Evolutionary conservation across 1,140 invertebrate genomes (phyloP), one percentile per base, ranked within the genome.

Genomic region (Penaeus indicus): DNA sequence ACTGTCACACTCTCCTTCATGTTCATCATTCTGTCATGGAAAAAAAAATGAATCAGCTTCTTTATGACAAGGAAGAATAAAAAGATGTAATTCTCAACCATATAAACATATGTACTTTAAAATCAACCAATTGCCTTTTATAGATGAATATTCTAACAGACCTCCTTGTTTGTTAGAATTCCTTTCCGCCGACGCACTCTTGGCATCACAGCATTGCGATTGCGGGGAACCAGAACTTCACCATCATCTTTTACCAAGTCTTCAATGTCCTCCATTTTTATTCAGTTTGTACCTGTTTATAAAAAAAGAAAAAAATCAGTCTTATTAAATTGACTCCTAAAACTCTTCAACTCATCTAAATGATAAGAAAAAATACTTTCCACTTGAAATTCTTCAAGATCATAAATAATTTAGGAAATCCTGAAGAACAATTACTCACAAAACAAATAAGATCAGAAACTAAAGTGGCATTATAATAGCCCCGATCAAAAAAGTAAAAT

Each of bases 1-100:
- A 92, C 95, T 96, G 84, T 83, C 85, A 80, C 82, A 89, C 25
- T 81, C 81, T 32, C 42, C 38, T 32, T 75, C 60, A 84, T 61
- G 78, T 32, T n/a, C 75, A 11, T 75, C 81, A n/a, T 42, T 84
- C 61, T 61, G 72, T 75, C 18, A 75, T 25, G 67, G 21, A 25
- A 25, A 72, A 72, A 72, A 72, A 72, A 13, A 75, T 78, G 8
- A 18, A 32, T 21, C 22, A 25, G 21, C 25, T 75, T 25, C 25
- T n/a, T 25, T 32, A 13, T 72, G 10, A 5, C 54, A 54, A 0
- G 10, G 11, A 54, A 54, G 16, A 54, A 13, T 11, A 54, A 54
- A 54, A 54, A 54, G 1, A 54, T 38, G 3, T 27, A 5, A 21
- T 63, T 18, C n/a, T 62, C 5, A 5, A 0, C 54, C 27, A 0